Conservation (phyloP, 2,797 vertebrate species). For the Anniella stebbinsi region DNA sequence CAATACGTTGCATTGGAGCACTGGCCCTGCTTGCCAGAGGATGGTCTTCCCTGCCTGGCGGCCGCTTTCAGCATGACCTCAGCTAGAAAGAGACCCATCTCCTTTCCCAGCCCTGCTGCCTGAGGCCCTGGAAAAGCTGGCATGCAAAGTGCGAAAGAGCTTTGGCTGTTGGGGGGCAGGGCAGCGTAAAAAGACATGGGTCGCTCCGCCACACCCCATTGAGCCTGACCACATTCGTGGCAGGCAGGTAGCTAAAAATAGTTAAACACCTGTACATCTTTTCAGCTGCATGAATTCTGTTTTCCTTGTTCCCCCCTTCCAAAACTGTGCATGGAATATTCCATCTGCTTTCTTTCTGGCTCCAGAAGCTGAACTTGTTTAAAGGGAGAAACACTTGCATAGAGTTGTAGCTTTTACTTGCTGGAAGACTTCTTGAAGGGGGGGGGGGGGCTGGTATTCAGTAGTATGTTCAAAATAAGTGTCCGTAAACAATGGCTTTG, state of each 20-base stretch:
- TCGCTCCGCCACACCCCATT: no score
- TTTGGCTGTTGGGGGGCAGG: background rate
- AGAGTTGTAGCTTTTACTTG: constrained; percentile 65
- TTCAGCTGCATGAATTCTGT: background rate
- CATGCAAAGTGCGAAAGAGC: background rate
- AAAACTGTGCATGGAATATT: constrained; percentile 80
- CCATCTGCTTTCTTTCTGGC: constrained; percentile 80
- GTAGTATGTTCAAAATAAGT: background rate
- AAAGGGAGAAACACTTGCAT: constrained; percentile 74
- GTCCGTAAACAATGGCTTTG: constrained; percentile 80
- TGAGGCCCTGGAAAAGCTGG: background rate
- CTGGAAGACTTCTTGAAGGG: background rate
- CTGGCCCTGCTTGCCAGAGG: no score
- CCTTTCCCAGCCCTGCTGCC: background rate
- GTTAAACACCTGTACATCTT: background rate
- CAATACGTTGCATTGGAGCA: no score
- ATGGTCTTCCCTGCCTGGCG: no score
- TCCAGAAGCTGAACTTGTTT: constrained; percentile 79
- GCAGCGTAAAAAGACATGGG: background rate
- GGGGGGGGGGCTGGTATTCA: background rate
- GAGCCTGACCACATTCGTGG: no score
- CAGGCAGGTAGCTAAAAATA: background rate
- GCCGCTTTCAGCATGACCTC: no score
- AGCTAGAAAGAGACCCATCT: no score
- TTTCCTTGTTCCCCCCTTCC: constrained; percentile 75